Evolutionary conservation across 2,113 vertebrate genomes (phyloP).

Genomic region (Misgurnus mizolepis): DNA sequence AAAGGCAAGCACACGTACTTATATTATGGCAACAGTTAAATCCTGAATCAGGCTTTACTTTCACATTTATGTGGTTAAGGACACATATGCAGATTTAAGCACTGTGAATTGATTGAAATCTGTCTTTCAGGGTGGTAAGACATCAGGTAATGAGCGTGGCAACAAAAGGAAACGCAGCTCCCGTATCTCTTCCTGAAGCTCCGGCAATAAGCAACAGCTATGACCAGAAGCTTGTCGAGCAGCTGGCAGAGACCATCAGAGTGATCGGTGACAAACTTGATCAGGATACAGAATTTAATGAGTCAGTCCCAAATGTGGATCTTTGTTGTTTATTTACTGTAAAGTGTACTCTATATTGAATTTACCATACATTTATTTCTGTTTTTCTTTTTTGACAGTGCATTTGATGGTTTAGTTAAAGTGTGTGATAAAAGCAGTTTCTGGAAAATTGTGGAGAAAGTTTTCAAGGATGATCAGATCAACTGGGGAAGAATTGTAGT

Average conservation of each 20-base stretch:
- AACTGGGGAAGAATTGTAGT: constrained; percentile 57
- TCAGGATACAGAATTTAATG: constrained; percentile 33
- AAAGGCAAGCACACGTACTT: too few relatives aligned
- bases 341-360: background rate
- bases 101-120: background rate
- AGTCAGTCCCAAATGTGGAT: constrained; percentile 34
- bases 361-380: constrained; percentile 12
- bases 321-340: background rate
- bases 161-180: background rate
- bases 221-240: constrained; percentile 32
- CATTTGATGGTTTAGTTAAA: constrained; percentile 38
- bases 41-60: too few relatives aligned
- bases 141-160: constrained; percentile 30
- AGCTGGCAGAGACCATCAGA: constrained; percentile 38
- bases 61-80: too few relatives aligned
- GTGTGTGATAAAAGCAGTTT: constrained; percentile 36
- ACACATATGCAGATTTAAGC: too few relatives aligned
- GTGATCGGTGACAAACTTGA: constrained; percentile 47
- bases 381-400: constrained; percentile 22
- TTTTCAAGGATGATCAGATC: constrained; percentile 51
- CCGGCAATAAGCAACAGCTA: constrained; percentile 4
- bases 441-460: constrained; percentile 26
- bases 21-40: too few relatives aligned
- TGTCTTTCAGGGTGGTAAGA: constrained; percentile 48
- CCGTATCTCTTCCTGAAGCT: background rate